Percentiles rank a stretch among this genome's conserved stretches.
Evolutionary conservation across 1,140 invertebrate species (phyloP).

Genomic region (Cylas formicarius): DNA sequence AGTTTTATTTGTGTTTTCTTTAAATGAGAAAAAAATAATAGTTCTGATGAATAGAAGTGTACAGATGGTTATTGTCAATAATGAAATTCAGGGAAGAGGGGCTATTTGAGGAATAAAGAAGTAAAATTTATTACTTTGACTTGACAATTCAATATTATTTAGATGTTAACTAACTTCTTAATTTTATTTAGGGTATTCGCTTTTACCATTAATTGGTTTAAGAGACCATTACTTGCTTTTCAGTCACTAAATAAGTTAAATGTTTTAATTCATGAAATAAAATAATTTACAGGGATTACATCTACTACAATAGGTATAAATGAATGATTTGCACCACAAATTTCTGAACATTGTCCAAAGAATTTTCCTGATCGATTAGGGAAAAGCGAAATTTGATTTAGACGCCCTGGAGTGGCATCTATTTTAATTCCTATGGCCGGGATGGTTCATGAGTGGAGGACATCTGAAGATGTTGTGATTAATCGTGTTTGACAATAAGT

Average conservation of each 20-base stretch:
- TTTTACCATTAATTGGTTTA: slow-evolving; percentile 46
- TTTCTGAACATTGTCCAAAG: slow-evolving; percentile 71
- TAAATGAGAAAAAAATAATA: slow-evolving; percentile 45
- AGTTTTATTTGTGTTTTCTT: slow-evolving; percentile 29
- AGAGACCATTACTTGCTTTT: slow-evolving; percentile 55
- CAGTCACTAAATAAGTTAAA: slow-evolving; percentile 53
- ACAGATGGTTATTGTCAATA: slow-evolving; percentile 47
- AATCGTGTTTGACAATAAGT: slow-evolving; percentile 50
- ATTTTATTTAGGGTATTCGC: slow-evolving; percentile 50
- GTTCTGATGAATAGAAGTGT: background rate
- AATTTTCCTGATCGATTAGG: slow-evolving; percentile 52
- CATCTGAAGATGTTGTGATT: slow-evolving; percentile 54
- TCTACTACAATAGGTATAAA: slow-evolving; percentile 70
- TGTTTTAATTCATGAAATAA: slow-evolving; percentile 52
- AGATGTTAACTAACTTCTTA: slow-evolving; percentile 46
- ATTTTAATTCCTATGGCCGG: slow-evolving; percentile 56
- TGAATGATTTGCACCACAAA: slow-evolving; percentile 68
- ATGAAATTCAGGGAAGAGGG: slow-evolving; percentile 46
- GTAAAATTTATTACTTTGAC: slow-evolving; percentile 48
- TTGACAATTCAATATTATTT: slow-evolving; percentile 52
- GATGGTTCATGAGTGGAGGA: slow-evolving; percentile 62
- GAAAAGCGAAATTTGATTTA: slow-evolving; percentile 56
- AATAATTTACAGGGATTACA: slow-evolving; percentile 46
- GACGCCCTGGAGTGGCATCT: slow-evolving; percentile 57
- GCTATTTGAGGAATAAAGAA: slow-evolving; percentile 51